Base-by-base conservation (phyloP, 2,113 vertebrate species). In the Oryzias celebensis region DNA sequence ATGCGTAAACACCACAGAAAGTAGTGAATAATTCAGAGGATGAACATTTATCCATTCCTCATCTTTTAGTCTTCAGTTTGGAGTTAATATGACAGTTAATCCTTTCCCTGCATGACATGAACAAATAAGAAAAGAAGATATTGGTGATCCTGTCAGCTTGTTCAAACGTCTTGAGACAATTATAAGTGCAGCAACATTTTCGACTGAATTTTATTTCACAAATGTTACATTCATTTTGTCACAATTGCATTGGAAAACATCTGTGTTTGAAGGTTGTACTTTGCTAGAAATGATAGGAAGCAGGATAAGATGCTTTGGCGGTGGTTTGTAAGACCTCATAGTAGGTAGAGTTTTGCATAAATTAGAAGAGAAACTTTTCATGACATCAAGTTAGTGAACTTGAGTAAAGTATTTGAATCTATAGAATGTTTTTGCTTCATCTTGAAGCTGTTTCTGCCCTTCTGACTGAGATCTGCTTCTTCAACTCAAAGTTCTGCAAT, bases 221-320 rank as follows among this genome's bases (percentile, higher is more conserved):
- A 52, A 42, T 51, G n/a, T 64, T 61, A 87, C 77, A 88, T 83
- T 85, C 77, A 83, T 58, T 67, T 58, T 22, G 77, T 78, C 67
- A 69, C 48, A 49, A 49, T 71, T 61, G 67, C 65, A 8, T 36
- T 36, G 31, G 31, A 36, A 31, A 36, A 36, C 31, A 36, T 36
- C 12, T 36, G 36, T 36, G 36, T 36, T 12, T 36, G 10, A 36
- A 12, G 36, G 12, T 36, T 28, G 26, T 28, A 6, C 26, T 28
- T 28, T 36, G 36, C 1, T 36, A 60, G 14, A 42, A 68, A 47
- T 31, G 16, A n/a, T 44, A 13, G 44, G 20, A 65, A 68, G 56
- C 75, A 43, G 46, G 23, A 62, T 31, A 22, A 10, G 7, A 31
- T 44, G 20, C 20, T 20, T 20, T 20, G 20, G 20, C 20, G 20